phyloP scores from a whole-genome alignment of 2,888 invertebrate genomes.

The Scaptomyza cyrtandrae region DNA sequence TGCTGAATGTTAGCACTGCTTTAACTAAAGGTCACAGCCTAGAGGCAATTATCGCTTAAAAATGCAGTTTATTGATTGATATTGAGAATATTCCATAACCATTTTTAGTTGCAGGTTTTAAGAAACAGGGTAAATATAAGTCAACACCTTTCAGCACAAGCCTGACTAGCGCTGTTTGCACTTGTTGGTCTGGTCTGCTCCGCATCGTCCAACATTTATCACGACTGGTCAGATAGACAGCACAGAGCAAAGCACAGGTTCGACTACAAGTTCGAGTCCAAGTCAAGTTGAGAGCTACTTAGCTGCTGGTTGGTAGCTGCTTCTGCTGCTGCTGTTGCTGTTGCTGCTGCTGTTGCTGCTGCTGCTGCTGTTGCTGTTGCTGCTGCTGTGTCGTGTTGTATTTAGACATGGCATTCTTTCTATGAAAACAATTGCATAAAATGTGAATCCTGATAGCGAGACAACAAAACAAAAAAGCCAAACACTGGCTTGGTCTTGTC shows the following conservation, averaged over 20 bases:
- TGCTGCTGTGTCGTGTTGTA: slow-evolving; percentile 38
- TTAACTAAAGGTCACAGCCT: not conserved
- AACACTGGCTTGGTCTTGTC: slow-evolving; percentile 29
- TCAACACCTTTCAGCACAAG: not conserved
- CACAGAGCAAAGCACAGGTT: slow-evolving; percentile 10
- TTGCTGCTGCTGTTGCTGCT: slow-evolving; percentile 20
- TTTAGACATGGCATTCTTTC: slow-evolving; percentile 68
- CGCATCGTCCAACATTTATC: slow-evolving; percentile 71
- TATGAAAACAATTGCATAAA: slow-evolving; percentile 73
- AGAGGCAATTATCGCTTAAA: too few species aligned
- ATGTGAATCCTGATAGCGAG: slow-evolving; percentile 79
- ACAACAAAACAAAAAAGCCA: slow-evolving; percentile 26
- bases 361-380: not conserved
- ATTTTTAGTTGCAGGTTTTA: not conserved
- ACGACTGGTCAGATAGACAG: slow-evolving; percentile 74
- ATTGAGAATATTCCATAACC: too few species aligned
- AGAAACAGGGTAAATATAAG: slow-evolving; percentile 9
- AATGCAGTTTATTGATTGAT: too few species aligned
- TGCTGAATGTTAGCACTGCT: not conserved
- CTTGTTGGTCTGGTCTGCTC: slow-evolving; percentile 41
- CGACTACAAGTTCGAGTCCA: slow-evolving; percentile 34
- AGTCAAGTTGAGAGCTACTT: slow-evolving; percentile 62
- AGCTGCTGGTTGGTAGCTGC: slow-evolving; percentile 36
- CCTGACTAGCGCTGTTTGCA: slow-evolving; percentile 2
- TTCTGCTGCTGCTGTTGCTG: not conserved